Base-by-base conservation (phyloP, 2,113 vertebrate species). In the Chaetura pelagica region DNA sequence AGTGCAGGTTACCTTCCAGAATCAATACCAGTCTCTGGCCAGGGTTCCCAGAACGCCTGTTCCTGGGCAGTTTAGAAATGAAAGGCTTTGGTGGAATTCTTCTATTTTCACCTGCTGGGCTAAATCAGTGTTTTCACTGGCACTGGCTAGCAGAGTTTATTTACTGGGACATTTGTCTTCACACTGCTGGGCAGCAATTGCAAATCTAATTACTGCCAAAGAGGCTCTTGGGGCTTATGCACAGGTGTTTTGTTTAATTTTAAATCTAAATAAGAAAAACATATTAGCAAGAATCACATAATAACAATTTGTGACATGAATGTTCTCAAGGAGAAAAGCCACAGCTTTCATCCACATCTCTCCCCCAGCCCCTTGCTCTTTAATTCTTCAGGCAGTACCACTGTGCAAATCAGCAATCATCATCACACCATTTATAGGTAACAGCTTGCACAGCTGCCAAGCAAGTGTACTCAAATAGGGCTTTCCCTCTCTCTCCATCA, bases 241-340 rank as follows among this genome's bases (percentile, higher is more conserved):
- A 77, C 44, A 77, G 63, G 84, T 90, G 51, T 84, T 92, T 84
- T 86, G 67, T 38, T 89, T 86, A 88, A 80, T 69, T 80, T 54
- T 86, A 94, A 92, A 84, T 83, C 89, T 80, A 68, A 95, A 94
- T 78, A 49, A 94, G 90, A 92, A 92, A 88, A 61, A 15, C 46
- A 49, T 34, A 49, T 12, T 32, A 80, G 21, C 35, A 84, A 30
- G 54, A 30, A 69, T 40, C 38, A 24, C 55, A 77, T 86, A 48
- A 51, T 91, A 80, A 88, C 15, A 40, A 73, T 73, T 32, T 76
- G 67, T 61, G 67, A 77, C 26, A 40, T 4, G 30, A 67, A 72
- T 14, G 7, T 9, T 58, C 55, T 66, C 2, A 3, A 62, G 55
- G 11, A 93, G 48, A 89, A 74, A 68, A 86, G 49, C 18, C 30